Evolutionary conservation across 53 echinoderm and acorn worm genomes (phyloP), one percentile per base, ranked within the genome.

Genomic region (Mesocentrotus franciscanus): DNA sequence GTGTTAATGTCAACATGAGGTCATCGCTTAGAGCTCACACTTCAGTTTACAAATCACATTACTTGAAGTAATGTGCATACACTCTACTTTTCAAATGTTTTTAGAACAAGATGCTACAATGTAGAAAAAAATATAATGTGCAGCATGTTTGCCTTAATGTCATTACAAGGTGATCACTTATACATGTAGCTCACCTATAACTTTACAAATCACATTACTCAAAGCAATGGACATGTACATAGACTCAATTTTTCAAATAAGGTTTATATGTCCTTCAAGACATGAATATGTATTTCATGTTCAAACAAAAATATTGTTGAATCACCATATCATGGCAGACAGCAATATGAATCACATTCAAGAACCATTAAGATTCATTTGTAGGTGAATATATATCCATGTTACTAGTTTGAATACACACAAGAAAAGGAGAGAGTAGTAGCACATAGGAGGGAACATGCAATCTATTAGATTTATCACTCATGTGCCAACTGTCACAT

Each of bases 1-100:
- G 75, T 75, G 75, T 75, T 75, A 75, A 75, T 75, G 75, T 75
- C 75, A 75, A 75, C 29, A 75, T 30, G 75, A 75, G 26, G 75
- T 75, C 75, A 30, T 75, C 26, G n/a, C 75, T 75, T 30, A n/a
- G 11, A 75, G 27, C 75, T 29, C 30, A 10, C 32, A 75, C 22
- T 30, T 75, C 11, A 75, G 9, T n/a, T n/a, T 75, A 75, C n/a
- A 1, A 30, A 75, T 75, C n/a, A n/a, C 75, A 75, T 75, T 24
- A 75, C n/a, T 75, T 75, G 75, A 27, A 66, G 66, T 14, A n/a
- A 75, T 75, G 66, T 66, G 66, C 3, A 66, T 66, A 3, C 49
- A 49, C 49, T 6, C 3, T 7, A 49, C 6, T 49, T 49, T 49
- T 49, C 49, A 2, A 49, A 49, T 49, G 49, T 49, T 49, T 49